Conservation (phyloP, 2,888 invertebrate species). For the Pyrrhosoma nymphula region DNA sequence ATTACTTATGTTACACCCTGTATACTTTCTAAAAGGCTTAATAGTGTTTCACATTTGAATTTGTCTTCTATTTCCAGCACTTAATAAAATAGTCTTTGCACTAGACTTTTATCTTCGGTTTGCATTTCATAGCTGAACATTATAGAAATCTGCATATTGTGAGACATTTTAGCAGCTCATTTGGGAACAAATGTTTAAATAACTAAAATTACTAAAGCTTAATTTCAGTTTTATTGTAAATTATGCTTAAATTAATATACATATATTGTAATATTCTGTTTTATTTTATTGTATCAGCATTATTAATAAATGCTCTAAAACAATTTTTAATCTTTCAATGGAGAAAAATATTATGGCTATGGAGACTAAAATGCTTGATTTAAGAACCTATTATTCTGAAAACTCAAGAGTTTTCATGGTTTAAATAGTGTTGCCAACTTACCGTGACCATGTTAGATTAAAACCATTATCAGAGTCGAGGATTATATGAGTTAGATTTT, state of each 20-base stretch:
- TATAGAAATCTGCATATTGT: conserved; percentile 54
- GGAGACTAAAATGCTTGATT: no score
- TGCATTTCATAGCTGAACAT: conserved; percentile 48
- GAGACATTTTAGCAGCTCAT: conserved; percentile 53
- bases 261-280: conserved; percentile 61
- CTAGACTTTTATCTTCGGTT: conserved; percentile 50
- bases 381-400: no score
- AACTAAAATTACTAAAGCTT: conserved; percentile 51
- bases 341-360: not conserved
- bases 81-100: conserved; percentile 58
- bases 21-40: conserved; percentile 51
- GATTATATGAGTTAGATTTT: no score
- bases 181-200: conserved; percentile 65
- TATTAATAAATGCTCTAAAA: conserved; percentile 63
- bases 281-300: conserved; percentile 65
- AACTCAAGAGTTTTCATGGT: no score
- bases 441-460: no score
- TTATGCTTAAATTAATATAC: conserved; percentile 65
- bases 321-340: not conserved
- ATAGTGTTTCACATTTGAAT: conserved; percentile 58
- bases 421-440: no score
- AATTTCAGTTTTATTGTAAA: conserved; percentile 63
- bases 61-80: conserved; percentile 46
- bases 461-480: no score
- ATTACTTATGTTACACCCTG: conserved; percentile 60